phyloP scores from a whole-genome alignment of 1,140 invertebrate genomes.

The Penaeus chinensis region DNA sequence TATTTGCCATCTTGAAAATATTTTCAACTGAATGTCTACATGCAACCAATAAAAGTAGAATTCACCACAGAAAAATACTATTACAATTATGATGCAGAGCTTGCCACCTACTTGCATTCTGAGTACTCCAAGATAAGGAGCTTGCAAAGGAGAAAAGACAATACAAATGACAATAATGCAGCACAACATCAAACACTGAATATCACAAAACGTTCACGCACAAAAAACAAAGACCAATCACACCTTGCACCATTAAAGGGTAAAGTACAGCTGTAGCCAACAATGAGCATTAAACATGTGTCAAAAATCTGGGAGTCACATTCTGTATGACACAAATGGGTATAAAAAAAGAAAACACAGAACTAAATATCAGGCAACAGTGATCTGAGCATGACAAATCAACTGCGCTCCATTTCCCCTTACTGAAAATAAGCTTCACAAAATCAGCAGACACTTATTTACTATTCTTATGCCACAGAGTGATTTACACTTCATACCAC shows the following conservation, averaged over 20 bases:
- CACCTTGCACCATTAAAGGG: not conserved
- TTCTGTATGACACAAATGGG: too few relatives aligned
- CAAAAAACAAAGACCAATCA: not conserved
- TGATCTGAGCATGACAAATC: too few relatives aligned
- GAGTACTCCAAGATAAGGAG: conserved; percentile 57
- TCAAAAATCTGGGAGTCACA: too few relatives aligned
- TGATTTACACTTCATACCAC: too few relatives aligned
- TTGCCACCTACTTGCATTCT: conserved; percentile 62
- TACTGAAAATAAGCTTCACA: too few relatives aligned
- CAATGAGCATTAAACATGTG: too few relatives aligned
- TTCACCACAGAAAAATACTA: not conserved
- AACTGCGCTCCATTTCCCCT: too few relatives aligned
- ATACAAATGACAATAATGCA: conserved; percentile 37
- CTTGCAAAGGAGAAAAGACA: conserved; percentile 60
- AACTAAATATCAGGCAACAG: too few relatives aligned
- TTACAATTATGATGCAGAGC: not conserved
- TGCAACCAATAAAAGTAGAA: not conserved
- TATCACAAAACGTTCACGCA: not conserved
- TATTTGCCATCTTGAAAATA: not conserved
- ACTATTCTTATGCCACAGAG: too few relatives aligned
- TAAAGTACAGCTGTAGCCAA: too few relatives aligned
- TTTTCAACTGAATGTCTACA: not conserved
- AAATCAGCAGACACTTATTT: too few relatives aligned
- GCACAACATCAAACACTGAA: not conserved
- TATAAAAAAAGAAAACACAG: too few relatives aligned